phyloP scores from a whole-genome alignment of 1,140 invertebrate species.

The Lordiphosa clarofinis region DNA sequence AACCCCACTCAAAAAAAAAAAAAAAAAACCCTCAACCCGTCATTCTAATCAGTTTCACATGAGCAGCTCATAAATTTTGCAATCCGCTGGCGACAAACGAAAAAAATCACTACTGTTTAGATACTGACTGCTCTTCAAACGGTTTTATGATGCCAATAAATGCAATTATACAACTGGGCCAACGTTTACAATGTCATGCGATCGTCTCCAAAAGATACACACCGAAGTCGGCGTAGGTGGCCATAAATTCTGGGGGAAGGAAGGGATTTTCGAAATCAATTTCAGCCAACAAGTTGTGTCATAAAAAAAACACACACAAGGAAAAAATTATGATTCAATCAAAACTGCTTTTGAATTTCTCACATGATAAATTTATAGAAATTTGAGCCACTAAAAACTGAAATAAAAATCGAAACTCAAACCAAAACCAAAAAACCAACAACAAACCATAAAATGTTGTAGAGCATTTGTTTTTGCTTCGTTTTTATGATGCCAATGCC shows the following conservation, averaged over 20 bases:
- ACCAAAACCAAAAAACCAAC: constrained; percentile 41
- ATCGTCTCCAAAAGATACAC: constrained; percentile 27
- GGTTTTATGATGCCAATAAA: constrained; percentile 69
- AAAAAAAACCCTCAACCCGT: background rate
- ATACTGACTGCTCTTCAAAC: constrained; percentile 71
- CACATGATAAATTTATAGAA: constrained; percentile 69
- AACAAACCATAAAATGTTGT: constrained; percentile 15
- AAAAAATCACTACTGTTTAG: constrained; percentile 76
- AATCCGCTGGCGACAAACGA: constrained; percentile 40
- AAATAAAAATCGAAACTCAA: constrained; percentile 48
- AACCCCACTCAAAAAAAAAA: too few species aligned
- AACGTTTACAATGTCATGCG: constrained; percentile 34
- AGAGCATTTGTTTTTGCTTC: constrained; percentile 55
- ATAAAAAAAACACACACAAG: constrained; percentile 31
- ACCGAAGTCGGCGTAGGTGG: constrained; percentile 39
- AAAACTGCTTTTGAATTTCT: constrained; percentile 57
- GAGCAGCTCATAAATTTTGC: constrained; percentile 69
- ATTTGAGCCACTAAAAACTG: constrained; percentile 45
- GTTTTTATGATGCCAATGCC: constrained; percentile 72
- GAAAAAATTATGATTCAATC: constrained; percentile 70
- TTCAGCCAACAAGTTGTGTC: constrained; percentile 51
- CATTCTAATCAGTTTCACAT: constrained; percentile 72
- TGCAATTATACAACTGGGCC: constrained; percentile 65
- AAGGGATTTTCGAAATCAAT: constrained; percentile 68
- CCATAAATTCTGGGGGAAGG: constrained; percentile 57